A percentile compares a stretch with the other conserved stretches of the same genome.
Evolutionary conservation across 1,140 invertebrate genomes (phyloP).

Genomic region (Parasteatoda tepidariorum): DNA sequence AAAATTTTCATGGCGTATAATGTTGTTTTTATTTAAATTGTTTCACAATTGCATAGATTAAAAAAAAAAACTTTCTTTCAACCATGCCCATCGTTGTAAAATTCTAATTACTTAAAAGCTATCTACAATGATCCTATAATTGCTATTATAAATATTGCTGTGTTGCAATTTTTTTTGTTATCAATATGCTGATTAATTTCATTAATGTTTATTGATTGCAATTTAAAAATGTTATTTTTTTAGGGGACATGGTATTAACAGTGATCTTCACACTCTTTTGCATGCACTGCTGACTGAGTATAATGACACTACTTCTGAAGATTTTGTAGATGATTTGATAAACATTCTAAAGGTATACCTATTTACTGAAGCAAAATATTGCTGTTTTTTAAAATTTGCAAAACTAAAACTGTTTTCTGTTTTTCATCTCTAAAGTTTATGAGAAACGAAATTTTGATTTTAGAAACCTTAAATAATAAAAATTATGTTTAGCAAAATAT

Average conservation of each 20-base stretch:
- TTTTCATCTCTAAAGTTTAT: neutral
- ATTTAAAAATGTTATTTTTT: conserved; percentile 62
- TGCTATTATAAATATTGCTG: no score
- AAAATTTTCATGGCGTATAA: no score
- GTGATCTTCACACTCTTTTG: conserved; percentile 71
- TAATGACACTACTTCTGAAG: conserved; percentile 63
- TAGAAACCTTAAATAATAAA: no score
- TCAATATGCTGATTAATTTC: neutral
- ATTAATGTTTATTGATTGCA: neutral
- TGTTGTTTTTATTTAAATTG: no score
- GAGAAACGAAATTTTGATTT: no score
- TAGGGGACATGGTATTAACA: conserved; percentile 80
- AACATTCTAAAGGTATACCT: conserved; percentile 63
- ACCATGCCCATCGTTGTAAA: no score
- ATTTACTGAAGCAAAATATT: neutral
- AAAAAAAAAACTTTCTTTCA: no score
- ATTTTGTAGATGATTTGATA: conserved; percentile 61
- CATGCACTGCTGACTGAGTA: conserved; percentile 65
- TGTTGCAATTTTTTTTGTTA: no score
- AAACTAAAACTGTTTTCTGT: neutral
- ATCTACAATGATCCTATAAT: no score
- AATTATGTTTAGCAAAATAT: no score
- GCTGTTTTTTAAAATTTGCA: neutral
- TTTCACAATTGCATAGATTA: no score
- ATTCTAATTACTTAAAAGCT: no score